A percentile compares a stretch with the other conserved stretches of the same genome.
Evolutionary conservation across 2,888 invertebrate genomes (phyloP).

Genomic region (Hecatera dysodea): DNA sequence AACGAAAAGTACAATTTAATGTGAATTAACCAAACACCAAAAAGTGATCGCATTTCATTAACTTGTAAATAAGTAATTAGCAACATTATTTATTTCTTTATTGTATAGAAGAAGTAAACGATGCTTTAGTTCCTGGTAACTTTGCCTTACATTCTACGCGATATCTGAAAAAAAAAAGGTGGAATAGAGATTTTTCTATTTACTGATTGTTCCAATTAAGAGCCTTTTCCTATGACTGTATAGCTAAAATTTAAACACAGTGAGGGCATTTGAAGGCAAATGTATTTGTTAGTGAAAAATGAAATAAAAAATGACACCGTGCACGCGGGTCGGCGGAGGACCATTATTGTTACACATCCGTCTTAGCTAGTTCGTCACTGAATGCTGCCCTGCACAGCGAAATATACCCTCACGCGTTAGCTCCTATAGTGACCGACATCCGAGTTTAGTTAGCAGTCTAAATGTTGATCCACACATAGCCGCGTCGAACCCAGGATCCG

Average conservation of each 20-base stretch:
- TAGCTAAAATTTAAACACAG: conserved; percentile 7
- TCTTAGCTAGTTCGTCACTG: background rate
- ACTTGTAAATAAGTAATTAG: conserved; percentile 56
- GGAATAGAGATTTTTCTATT: conserved; percentile 2
- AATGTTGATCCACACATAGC: too few relatives aligned
- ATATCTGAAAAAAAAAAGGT: background rate
- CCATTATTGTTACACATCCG: background rate
- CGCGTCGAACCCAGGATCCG: too few relatives aligned
- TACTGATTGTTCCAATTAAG: background rate
- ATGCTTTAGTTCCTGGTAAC: conserved; percentile 4
- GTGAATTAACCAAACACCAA: conserved; percentile 42
- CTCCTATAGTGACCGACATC: background rate
- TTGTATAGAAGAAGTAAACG: conserved; percentile 2
- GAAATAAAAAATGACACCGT: background rate
- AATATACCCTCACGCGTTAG: background rate
- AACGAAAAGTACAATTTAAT: conserved; percentile 63
- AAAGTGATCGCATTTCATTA: conserved; percentile 46
- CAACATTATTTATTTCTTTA: conserved; percentile 28
- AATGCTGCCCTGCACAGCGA: background rate
- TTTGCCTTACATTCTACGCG: conserved; percentile 4
- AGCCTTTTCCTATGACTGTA: background rate
- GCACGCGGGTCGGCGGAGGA: too few relatives aligned
- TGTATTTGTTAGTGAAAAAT: too few relatives aligned
- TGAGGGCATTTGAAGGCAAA: conserved; percentile 21
- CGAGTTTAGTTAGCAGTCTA: background rate